phyloP scores from a whole-genome alignment of 2,113 vertebrate species.

The Sapayoa aenigma region DNA sequence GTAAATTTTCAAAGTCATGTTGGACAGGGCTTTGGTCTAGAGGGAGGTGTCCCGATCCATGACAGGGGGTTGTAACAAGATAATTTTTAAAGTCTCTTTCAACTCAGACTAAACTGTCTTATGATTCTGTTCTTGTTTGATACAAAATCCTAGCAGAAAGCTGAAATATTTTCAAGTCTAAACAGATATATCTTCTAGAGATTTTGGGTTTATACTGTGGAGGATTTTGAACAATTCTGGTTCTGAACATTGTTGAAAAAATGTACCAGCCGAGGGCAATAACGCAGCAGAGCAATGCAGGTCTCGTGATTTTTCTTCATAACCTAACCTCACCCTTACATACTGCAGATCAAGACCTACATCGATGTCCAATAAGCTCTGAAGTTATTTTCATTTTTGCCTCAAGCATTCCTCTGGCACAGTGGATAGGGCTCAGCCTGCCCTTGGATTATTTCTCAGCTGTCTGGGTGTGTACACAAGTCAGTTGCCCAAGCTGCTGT shows the following conservation, averaged over 20 bases:
- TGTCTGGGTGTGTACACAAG: not conserved
- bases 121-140: not conserved
- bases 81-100: no score
- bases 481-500: not conserved
- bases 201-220: not conserved
- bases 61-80: not conserved
- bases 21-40: not conserved
- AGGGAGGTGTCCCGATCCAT: no score
- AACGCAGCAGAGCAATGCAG: not conserved
- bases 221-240: not conserved
- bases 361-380: not conserved
- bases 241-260: not conserved
- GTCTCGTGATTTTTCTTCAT: not conserved
- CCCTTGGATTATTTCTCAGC: not conserved
- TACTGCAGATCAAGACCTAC: not conserved
- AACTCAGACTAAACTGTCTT: not conserved
- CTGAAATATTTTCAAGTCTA: not conserved
- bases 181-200: not conserved
- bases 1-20: accelerated
- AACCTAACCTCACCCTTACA: not conserved
- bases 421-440: not conserved
- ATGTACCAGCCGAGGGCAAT: accelerated
- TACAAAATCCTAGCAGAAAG: not conserved
- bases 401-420: not conserved
- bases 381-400: not conserved